phyloP scores from a whole-genome alignment of 2,113 vertebrate genomes.

The Alectura lathami region DNA sequence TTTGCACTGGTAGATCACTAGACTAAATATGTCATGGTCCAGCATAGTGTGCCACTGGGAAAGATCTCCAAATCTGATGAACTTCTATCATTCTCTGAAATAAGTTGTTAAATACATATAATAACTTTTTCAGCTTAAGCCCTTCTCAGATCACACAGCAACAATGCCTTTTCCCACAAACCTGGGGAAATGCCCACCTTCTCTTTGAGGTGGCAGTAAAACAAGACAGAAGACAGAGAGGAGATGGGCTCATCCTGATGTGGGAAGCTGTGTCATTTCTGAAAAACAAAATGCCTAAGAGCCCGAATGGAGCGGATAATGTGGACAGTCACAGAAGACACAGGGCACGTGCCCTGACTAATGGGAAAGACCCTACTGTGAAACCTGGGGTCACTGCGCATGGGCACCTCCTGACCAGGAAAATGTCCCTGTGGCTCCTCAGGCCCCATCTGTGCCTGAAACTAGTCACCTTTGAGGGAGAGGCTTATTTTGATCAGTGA shows the following conservation, averaged over 20 bases:
- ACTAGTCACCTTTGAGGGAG: background rate
- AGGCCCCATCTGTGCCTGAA: background rate
- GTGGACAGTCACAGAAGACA: background rate
- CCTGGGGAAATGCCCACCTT: background rate
- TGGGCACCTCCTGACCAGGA: background rate
- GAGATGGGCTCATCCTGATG: background rate
- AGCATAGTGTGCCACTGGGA: background rate
- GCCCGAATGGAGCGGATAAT: background rate
- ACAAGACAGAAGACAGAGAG: background rate
- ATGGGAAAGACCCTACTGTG: background rate
- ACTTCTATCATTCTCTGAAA: background rate
- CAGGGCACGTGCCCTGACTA: background rate
- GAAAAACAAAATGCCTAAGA: background rate
- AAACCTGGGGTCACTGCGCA: background rate
- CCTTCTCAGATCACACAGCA: background rate
- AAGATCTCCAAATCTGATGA: background rate
- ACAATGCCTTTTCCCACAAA: background rate
- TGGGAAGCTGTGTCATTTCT: background rate
- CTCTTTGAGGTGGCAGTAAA: background rate
- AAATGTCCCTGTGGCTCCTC: background rate
- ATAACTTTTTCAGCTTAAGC: background rate
- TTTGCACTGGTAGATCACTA: background rate
- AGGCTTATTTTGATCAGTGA: background rate
- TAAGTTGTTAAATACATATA: background rate
- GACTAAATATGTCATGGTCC: background rate